Evolutionary conservation across 2,888 invertebrate species (phyloP).

Genomic region (Microctonus brassicae): DNA sequence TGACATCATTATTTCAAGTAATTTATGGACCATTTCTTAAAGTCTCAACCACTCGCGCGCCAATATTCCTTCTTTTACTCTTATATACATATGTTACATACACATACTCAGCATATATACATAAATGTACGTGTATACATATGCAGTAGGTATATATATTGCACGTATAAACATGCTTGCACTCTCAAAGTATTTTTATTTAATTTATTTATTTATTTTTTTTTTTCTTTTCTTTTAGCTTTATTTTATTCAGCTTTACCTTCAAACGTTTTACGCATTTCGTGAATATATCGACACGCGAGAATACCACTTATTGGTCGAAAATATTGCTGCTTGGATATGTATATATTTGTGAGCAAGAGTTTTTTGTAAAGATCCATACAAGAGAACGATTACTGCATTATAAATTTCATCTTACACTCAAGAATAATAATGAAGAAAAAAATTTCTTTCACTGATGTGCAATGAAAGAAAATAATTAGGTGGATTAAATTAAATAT

Average conservation of each 20-base stretch:
- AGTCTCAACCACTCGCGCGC: conserved; percentile 17
- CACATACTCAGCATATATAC: conserved; percentile 12
- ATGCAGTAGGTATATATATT: too few species aligned
- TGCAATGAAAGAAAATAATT: background rate
- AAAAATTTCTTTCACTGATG: too few species aligned
- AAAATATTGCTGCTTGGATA: conserved; percentile 37
- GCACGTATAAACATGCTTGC: background rate
- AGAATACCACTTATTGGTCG: conserved; percentile 40
- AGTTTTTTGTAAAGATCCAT: conserved; percentile 4
- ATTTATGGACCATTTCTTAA: conserved; percentile 51
- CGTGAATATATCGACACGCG: conserved; percentile 40
- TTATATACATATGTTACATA: background rate
- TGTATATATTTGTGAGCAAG: conserved; percentile 3
- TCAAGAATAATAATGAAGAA: background rate
- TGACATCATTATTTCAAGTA: conserved; percentile 58
- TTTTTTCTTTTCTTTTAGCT: too few species aligned
- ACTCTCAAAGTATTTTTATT: background rate
- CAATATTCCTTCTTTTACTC: conserved; percentile 21
- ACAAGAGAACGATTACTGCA: conserved; percentile 33
- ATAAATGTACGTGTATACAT: background rate
- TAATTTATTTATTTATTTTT: too few species aligned
- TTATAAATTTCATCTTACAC: conserved; percentile 37
- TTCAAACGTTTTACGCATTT: conserved; percentile 34
- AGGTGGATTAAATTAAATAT: too few species aligned
- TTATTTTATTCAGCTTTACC: background rate